Conservation (phyloP, 1,140 invertebrate species). For the Nephotettix cincticeps region DNA sequence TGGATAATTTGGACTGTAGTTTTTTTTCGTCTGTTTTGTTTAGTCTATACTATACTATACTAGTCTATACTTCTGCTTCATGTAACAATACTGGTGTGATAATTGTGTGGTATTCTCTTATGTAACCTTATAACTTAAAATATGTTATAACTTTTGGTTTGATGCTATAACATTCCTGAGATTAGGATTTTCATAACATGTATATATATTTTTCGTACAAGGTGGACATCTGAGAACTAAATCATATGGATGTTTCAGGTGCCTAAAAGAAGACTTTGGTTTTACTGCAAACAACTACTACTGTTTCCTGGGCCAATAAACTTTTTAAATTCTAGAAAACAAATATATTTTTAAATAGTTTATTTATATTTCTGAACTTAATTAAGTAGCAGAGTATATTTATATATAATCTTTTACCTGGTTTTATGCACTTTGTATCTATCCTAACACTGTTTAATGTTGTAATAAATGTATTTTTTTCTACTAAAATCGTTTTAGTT, state of each 20-base stretch:
- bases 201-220: no score
- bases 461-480: constrained; percentile 5
- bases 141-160: not conserved
- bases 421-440: not conserved
- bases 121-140: not conserved
- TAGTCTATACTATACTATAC: no score
- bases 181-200: not conserved
- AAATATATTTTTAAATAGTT: not conserved
- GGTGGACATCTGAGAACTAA: no score
- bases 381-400: not conserved
- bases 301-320: constrained; percentile 29
- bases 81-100: no score
- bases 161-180: not conserved
- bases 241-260: constrained; percentile 34
- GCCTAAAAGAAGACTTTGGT: constrained; percentile 35
- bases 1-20: no score
- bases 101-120: not conserved
- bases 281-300: constrained; percentile 34
- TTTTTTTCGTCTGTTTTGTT: no score
- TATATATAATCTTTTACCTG: not conserved
- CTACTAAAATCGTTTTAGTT: not conserved
- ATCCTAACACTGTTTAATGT: not conserved
- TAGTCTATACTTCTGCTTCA: no score
- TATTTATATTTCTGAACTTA: not conserved
- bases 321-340: not conserved